These are phyloP conservation scores for Pemphigus obesinymphae DNA, from an alignment of 1,140 invertebrate species.

Conservation along the genomic window DNA sequence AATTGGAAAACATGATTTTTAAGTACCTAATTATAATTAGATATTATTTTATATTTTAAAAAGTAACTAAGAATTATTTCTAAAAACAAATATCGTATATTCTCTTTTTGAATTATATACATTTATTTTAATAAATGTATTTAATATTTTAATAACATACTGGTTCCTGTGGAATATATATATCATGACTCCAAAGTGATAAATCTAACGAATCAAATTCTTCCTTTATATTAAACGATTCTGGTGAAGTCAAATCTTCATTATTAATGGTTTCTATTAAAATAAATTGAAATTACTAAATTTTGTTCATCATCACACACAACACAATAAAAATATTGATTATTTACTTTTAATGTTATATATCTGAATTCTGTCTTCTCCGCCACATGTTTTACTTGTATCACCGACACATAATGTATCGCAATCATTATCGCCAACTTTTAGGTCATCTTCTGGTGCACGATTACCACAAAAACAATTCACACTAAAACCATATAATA, in stretches of 20 bases:
- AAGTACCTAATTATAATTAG: no score
- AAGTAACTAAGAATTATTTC: no score
- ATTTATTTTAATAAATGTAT: no score
- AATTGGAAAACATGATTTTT: no score
- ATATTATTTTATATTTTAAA: no score
- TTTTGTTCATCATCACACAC: no score
- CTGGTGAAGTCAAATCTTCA: background rate
- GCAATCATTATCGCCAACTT: slow-evolving; percentile 53
- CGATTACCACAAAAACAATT: slow-evolving; percentile 87
- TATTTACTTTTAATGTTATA: background rate
- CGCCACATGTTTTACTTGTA: slow-evolving; percentile 72
- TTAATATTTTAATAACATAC: background rate
- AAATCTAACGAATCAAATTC: background rate
- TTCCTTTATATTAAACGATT: background rate
- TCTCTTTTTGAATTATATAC: no score
- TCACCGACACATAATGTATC: slow-evolving; percentile 78
- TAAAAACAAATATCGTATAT: no score
- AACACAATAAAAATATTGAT: background rate
- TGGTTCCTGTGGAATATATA: slow-evolving; percentile 9
- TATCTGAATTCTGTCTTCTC: slow-evolving; percentile 70
- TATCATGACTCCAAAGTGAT: slow-evolving; percentile 28
- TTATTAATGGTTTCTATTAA: background rate
- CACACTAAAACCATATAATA: slow-evolving; percentile 55
- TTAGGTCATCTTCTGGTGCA: slow-evolving; percentile 55
- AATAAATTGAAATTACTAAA: background rate